Evolutionary conservation across 2,888 invertebrate genomes (phyloP).

Genomic region (Branchellion lobata): DNA sequence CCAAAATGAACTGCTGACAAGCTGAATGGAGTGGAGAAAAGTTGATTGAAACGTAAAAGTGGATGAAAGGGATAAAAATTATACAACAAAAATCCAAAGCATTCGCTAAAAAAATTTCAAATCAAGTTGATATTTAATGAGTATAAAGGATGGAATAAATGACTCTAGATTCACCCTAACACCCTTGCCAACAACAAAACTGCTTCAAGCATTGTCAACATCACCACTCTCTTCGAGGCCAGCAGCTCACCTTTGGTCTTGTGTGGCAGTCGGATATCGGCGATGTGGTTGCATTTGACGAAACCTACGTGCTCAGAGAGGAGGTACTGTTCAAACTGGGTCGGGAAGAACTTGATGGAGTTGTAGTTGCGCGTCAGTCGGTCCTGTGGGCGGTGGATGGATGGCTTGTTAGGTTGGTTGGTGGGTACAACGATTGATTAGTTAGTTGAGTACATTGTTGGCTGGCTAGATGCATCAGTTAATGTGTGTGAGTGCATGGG

Average conservation of each 20-base stretch:
- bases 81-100: too few relatives aligned
- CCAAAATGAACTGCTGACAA: constrained; percentile 20
- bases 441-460: background rate
- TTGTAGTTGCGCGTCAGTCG: constrained; percentile 71
- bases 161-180: too few relatives aligned
- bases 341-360: constrained; percentile 72
- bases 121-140: background rate
- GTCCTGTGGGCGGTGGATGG: constrained; percentile 58
- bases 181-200: too few relatives aligned
- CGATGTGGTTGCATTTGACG: constrained; percentile 81
- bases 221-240: too few relatives aligned
- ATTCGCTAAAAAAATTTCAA: background rate
- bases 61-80: background rate
- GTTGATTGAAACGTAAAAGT: background rate
- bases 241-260: constrained; percentile 77
- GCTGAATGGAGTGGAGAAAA: too few relatives aligned
- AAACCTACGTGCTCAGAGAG: constrained; percentile 83
- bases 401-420: too few relatives aligned
- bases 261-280: constrained; percentile 72
- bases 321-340: constrained; percentile 88
- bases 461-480: background rate
- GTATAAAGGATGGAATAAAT: too few relatives aligned
- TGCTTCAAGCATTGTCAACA: too few relatives aligned
- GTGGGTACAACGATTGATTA: constrained; percentile 44
- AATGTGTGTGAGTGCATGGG: background rate